Evolutionary conservation across 2,888 invertebrate genomes (phyloP), one percentile per base, ranked within the genome.

Genomic region (Ormyrus labotus): DNA sequence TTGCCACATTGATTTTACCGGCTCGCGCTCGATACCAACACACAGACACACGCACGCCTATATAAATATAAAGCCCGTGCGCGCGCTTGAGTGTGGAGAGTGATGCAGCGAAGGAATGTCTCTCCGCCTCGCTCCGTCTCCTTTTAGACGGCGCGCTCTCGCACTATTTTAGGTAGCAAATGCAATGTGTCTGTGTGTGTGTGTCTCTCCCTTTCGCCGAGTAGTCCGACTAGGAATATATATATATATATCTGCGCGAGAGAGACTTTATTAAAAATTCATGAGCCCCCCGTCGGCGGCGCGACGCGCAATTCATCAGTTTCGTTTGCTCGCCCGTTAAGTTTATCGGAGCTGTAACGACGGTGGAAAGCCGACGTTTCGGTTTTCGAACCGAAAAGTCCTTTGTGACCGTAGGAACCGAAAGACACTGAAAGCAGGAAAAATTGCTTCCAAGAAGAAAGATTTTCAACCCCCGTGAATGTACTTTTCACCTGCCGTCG

Each of bases 1-100:
- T 88, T 84, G 89, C 88, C 90, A 89, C 90, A 90, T 90, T 89
- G 90, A 91, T 91, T 91, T 91, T 91, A 88, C 89, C 88, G 87
- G 87, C 87, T 86, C 72, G 82, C 78, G 80, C 82, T 78, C 82
- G 69, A 81, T 72, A 57, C 65, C 5, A 48, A 34, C 47, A 58
- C 58, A 57, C 10, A 47, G 13, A 6, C 34, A 19, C 48, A 13
- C 48, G 4, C 13, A 8, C 57, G 6, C 47, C 1, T 11, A 7
- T 58, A 34, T 8, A 58, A 11, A 51, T 8, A 45, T 4, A 47
- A 6, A 34, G 34, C 10, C n/a, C n/a, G 53, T 5, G 9, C 63
- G 53, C n/a, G 7, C 48, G 13, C 34, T 1, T 4, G 34, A 34
- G 34, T 34, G 60, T 47, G 53, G 34, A 34, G 53, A 74, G 64